phyloP scores from a whole-genome alignment of 2,797 vertebrate genomes.

The Manis javanica region DNA sequence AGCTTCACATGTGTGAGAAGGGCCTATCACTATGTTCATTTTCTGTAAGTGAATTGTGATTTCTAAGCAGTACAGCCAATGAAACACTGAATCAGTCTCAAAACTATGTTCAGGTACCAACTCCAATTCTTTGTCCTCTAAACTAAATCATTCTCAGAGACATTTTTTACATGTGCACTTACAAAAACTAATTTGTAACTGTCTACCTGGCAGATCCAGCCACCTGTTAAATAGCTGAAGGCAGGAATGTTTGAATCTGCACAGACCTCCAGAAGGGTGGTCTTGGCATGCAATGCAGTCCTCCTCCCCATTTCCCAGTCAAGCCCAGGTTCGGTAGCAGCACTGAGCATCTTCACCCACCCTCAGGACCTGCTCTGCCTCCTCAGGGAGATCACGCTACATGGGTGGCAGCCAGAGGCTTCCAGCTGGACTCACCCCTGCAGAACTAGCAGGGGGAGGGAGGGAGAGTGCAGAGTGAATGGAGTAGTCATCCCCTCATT shows the following conservation, averaged over 20 bases:
- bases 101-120: background rate
- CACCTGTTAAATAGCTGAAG: slow-evolving; percentile 53
- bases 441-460: background rate
- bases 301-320: background rate
- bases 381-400: background rate
- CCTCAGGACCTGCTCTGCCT: background rate
- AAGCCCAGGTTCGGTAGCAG: fast-evolving
- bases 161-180: background rate
- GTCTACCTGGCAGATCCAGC: background rate
- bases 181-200: slow-evolving; percentile 26
- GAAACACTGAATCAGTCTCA: background rate
- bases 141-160: background rate
- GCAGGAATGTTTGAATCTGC: background rate
- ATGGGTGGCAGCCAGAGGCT: no score
- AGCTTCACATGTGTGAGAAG: background rate
- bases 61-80: background rate
- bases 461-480: background rate
- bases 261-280: background rate
- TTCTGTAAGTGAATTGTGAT: background rate
- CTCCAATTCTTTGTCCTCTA: slow-evolving; percentile 15
- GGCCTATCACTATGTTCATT: background rate
- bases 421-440: background rate
- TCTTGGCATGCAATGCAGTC: background rate
- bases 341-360: background rate
- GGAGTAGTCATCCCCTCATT: no score